Percentiles rank a stretch among this genome's conserved stretches.
These are phyloP conservation scores for Nemopilema nomurai DNA, from an alignment of 30 jellyfish, hydroid and myxozoan genomes.

Conservation along the genomic window DNA sequence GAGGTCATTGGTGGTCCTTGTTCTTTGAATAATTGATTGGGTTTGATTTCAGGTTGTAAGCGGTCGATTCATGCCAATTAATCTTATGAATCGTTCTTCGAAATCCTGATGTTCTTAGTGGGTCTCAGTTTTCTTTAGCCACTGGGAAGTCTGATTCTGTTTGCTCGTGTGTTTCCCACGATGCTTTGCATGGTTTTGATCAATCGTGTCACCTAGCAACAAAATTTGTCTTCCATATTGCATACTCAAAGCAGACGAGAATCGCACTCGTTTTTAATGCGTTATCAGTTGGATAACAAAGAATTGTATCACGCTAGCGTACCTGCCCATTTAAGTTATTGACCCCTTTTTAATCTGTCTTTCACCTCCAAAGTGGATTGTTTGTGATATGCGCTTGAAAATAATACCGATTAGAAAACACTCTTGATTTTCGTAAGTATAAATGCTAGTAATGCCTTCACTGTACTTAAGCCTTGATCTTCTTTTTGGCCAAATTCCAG, in stretches of 20 bases:
- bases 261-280: not conserved
- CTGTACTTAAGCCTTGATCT: no score
- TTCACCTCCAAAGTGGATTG: no score
- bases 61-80: not conserved
- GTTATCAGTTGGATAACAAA: not conserved
- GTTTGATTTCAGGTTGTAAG: not conserved
- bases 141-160: not conserved
- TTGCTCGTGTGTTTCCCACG: not conserved
- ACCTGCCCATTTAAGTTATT: no score
- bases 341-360: no score
- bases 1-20: not conserved
- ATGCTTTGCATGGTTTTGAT: not conserved
- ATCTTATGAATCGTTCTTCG: not conserved
- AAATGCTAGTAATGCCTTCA: no score
- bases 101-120: not conserved
- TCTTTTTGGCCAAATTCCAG: no score
- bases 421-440: no score
- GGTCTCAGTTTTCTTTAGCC: not conserved
- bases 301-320: not conserved
- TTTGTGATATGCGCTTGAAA: no score
- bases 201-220: not conserved
- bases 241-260: not conserved
- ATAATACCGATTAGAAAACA: no score
- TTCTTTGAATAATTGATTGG: not conserved
- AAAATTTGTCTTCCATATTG: not conserved